Base-by-base conservation (phyloP, 2,113 vertebrate genomes). In the Cottus gobio region DNA sequence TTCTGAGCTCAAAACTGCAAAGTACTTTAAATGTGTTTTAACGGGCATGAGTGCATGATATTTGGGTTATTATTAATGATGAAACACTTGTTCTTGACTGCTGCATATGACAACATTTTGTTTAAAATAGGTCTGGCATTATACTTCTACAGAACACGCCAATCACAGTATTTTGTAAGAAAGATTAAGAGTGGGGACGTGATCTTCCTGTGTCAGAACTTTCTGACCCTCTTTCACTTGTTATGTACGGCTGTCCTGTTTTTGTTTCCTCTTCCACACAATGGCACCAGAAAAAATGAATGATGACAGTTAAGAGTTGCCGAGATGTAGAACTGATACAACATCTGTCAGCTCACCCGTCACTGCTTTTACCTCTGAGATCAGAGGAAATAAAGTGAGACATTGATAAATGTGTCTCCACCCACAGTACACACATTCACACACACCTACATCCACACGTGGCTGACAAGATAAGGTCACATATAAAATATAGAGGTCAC, bases 341-440 rank as follows among this genome's bases (percentile, higher is more conserved):
- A 63, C 83, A 80, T 69, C 48, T 68, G 78, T 76, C 83, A 52
- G 63, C 83, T 79, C 60, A 74, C 52, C 77, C 80, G 68, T 60
- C 85, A 75, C 20, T 0, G 22, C 15, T 34, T 84, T 87, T 76
- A 83, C n/a, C 30, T 75, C 64, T 42, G 24, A 22, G 36, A 54
- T n/a, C n/a, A n/a, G n/a, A n/a, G n/a, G 0, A 1, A 31, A n/a
- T n/a, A n/a, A 30, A 22, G 31, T 70, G 16, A 68, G 34, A 76
- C 15, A 39, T 26, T 30, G 39, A 65, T 9, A 18, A 70, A 54
- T 52, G n/a, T 71, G 61, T 64, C 54, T 46, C 31, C 57, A 31
- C 42, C 31, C 62, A 34, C 50, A 36, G 12, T 28, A 37, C 39
- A 62, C 61, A 57, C 48, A 52, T 56, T 70, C 22, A 39, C 50